phyloP scores from a whole-genome alignment of 2,113 vertebrate species.

The Salminus brasiliensis region DNA sequence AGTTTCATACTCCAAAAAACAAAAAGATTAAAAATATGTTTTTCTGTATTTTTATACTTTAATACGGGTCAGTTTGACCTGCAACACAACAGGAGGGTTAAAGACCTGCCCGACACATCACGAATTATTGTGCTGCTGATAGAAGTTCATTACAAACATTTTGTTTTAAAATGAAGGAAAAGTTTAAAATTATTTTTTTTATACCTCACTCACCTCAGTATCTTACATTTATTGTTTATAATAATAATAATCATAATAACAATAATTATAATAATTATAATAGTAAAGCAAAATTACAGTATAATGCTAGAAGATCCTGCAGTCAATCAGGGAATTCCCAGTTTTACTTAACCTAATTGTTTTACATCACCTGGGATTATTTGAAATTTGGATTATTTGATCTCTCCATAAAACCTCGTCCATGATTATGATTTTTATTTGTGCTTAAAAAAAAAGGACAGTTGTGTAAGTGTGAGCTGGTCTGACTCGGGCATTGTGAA shows the following conservation, averaged over 20 bases:
- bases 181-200: neutral
- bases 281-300: slow-evolving; percentile 3
- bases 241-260: no score
- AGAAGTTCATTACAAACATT: neutral
- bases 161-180: slow-evolving; percentile 5
- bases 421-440: slow-evolving; percentile 4
- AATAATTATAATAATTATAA: slow-evolving; percentile 1
- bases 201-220: slow-evolving; percentile 7
- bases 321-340: neutral
- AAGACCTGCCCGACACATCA: neutral
- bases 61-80: no score
- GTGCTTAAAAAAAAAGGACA: slow-evolving; percentile 27
- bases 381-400: neutral
- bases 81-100: no score
- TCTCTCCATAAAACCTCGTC: neutral
- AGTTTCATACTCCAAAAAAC: no score
- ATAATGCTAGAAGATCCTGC: neutral
- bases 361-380: neutral
- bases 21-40: no score
- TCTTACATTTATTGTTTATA: neutral
- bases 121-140: neutral
- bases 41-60: no score
- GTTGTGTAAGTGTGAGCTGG: slow-evolving; percentile 29
- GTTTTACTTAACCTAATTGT: slow-evolving; percentile 1
- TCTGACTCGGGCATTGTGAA: slow-evolving; percentile 26